A percentile compares a stretch with the other conserved stretches of the same genome.
phyloP scores from a whole-genome alignment of 2,797 vertebrate species.

The Psittacula derbiana region DNA sequence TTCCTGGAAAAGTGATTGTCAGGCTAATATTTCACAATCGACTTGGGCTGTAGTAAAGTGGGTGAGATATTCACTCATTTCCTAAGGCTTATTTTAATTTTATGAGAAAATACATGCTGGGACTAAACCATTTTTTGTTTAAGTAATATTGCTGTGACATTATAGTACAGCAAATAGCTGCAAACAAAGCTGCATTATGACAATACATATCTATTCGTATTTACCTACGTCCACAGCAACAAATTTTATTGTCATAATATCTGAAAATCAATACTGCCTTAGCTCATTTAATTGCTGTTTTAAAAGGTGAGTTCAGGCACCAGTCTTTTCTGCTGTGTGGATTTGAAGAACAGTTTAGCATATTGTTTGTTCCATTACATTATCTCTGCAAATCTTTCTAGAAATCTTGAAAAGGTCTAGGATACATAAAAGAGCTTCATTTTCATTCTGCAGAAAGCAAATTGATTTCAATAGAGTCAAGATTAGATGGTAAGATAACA shows the following conservation, averaged over 20 bases:
- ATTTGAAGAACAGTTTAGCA: background rate
- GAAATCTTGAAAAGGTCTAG: background rate
- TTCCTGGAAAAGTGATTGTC: background rate
- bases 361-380: background rate
- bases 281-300: background rate
- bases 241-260: background rate
- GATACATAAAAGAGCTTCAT: background rate
- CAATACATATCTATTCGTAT: background rate
- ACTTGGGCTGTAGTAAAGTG: background rate
- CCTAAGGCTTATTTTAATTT: background rate
- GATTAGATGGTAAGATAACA: slow-evolving; percentile 15
- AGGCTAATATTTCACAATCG: background rate
- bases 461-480: slow-evolving; percentile 14
- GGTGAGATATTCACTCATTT: background rate
- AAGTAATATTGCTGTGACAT: background rate
- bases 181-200: background rate
- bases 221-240: background rate
- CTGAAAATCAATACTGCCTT: background rate
- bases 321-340: background rate
- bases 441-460: background rate
- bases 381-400: slow-evolving; percentile 11
- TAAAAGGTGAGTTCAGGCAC: background rate
- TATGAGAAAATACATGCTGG: background rate
- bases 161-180: background rate
- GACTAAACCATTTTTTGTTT: background rate